Evolutionary conservation across 2,888 invertebrate species (phyloP).

Genomic region (Clivina fossor): DNA sequence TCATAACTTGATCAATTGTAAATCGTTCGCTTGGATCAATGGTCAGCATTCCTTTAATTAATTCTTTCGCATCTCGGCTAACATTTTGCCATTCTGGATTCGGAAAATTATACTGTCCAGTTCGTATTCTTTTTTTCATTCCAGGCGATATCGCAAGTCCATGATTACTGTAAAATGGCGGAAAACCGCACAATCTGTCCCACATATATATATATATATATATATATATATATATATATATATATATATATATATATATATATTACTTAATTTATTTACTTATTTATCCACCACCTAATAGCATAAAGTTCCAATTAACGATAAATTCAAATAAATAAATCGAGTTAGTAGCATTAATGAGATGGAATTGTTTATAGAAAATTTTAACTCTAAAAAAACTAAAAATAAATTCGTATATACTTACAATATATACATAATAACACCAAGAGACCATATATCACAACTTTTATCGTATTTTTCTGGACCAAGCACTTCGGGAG

Average conservation of each 20-base stretch:
- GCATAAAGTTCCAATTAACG: too few species aligned
- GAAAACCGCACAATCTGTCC: conserved; percentile 87
- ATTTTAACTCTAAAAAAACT: not conserved
- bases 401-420: conserved; percentile 48
- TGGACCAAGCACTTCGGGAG: conserved; percentile 83
- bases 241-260: too few species aligned
- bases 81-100: conserved; percentile 95
- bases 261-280: too few species aligned
- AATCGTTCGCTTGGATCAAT: conserved; percentile 90
- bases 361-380: not conserved
- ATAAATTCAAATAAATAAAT: too few species aligned
- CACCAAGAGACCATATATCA: conserved; percentile 98
- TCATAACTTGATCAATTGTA: conserved; percentile 88
- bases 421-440: conserved; percentile 97
- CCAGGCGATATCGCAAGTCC: conserved; percentile 98
- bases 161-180: conserved; percentile 98
- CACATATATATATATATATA: conserved; percentile 19
- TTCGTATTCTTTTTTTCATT: conserved; percentile 95
- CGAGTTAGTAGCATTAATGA: not conserved
- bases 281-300: too few species aligned
- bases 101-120: conserved; percentile 97
- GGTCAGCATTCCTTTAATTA: conserved; percentile 91
- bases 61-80: conserved; percentile 90
- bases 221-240: not conserved
- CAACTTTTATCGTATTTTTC: conserved; percentile 99